These are phyloP conservation scores for Sinocyclocheilus maitianheensis DNA, from an alignment of 2,113 vertebrate genomes.

Conservation along the genomic window DNA sequence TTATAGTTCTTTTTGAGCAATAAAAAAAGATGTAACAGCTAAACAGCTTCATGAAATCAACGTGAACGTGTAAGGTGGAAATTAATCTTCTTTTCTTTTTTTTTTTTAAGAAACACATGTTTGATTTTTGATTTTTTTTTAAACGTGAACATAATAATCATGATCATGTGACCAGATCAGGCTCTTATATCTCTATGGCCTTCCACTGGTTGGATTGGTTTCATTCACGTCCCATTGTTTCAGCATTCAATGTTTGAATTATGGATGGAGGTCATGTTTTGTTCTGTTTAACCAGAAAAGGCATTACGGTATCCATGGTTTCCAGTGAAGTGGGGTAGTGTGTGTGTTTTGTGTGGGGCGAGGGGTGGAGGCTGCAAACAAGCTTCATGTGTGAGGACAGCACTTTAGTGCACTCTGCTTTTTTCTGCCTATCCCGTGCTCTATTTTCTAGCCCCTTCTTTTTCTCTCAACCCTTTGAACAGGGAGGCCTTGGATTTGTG, in stretches of 20 bases:
- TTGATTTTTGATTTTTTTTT: too few relatives aligned
- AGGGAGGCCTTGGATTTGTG: slow-evolving; percentile 60
- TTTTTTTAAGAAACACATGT: not conserved
- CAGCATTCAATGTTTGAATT: slow-evolving; percentile 20
- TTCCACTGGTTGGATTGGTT: not conserved
- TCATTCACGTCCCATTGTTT: slow-evolving; percentile 20
- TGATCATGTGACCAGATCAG: not conserved
- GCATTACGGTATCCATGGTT: slow-evolving; percentile 56
- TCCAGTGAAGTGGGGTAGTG: slow-evolving; percentile 48
- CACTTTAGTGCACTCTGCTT: slow-evolving; percentile 34
- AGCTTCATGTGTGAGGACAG: slow-evolving; percentile 47
- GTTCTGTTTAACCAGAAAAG: slow-evolving; percentile 42
- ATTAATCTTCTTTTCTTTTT: too few relatives aligned
- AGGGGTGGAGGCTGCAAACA: slow-evolving; percentile 42
- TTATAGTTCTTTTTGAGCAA: too few relatives aligned
- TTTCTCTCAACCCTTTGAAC: slow-evolving; percentile 40
- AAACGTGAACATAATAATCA: not conserved
- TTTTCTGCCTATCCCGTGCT: not conserved
- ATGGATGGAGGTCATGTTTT: slow-evolving; percentile 46
- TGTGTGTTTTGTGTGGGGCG: slow-evolving; percentile 22
- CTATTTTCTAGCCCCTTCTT: slow-evolving; percentile 43
- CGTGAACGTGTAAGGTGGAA: too few relatives aligned
- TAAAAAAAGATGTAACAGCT: too few relatives aligned
- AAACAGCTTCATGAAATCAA: too few relatives aligned
- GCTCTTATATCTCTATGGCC: not conserved